phyloP scores from a whole-genome alignment of 2,797 vertebrate genomes.

The Monodelphis domestica region DNA sequence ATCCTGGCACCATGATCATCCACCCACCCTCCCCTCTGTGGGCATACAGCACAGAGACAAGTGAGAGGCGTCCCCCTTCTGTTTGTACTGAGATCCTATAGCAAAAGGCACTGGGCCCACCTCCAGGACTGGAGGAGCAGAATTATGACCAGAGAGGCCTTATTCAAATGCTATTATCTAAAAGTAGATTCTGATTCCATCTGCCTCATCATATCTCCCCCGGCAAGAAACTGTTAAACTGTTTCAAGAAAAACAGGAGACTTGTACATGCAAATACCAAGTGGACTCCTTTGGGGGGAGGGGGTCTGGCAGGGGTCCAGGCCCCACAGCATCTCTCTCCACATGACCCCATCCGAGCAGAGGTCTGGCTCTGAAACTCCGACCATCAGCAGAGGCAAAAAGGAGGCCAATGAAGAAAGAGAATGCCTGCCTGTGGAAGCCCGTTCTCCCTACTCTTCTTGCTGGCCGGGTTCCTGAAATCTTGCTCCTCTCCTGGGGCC shows the following conservation, averaged over 20 bases:
- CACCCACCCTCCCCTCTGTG: background rate
- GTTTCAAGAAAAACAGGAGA: background rate
- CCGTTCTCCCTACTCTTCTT: slow-evolving; percentile 35
- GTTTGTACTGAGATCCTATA: background rate
- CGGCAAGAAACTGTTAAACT: background rate
- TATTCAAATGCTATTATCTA: slow-evolving; percentile 28
- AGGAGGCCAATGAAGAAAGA: background rate
- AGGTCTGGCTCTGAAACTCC: background rate
- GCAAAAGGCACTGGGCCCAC: background rate
- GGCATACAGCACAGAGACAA: background rate
- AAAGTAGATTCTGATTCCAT: background rate
- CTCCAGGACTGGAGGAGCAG: background rate
- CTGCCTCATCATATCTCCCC: slow-evolving; percentile 34
- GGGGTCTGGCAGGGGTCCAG: background rate
- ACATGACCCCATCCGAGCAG: slow-evolving; percentile 19
- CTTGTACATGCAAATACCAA: background rate
- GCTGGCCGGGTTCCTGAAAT: slow-evolving; percentile 50
- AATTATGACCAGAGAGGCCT: slow-evolving; percentile 27
- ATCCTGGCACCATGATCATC: background rate
- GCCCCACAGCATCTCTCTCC: background rate
- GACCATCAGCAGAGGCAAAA: background rate
- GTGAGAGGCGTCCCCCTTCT: background rate
- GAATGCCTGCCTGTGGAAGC: slow-evolving; percentile 10
- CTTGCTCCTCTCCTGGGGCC: slow-evolving; percentile 34
- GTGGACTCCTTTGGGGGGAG: background rate